phyloP scores from a whole-genome alignment of 2,888 invertebrate species.

The Phytoseiulus persimilis region DNA sequence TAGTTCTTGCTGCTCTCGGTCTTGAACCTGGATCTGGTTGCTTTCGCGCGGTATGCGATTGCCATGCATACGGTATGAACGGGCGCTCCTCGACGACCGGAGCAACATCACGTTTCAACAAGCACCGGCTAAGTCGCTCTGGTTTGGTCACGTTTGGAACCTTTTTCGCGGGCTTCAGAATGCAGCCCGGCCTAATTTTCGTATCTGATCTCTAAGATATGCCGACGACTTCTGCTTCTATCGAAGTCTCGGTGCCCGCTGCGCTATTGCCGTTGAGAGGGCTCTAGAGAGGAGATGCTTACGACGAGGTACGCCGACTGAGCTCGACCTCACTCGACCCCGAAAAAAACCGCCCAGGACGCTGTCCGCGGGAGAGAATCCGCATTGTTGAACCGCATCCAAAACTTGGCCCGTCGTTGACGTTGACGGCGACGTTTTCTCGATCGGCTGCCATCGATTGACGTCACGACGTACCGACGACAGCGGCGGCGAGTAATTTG shows the following conservation, averaged over 20 bases:
- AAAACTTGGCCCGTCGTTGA: neutral
- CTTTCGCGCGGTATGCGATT: neutral
- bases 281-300: too few relatives aligned
- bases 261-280: too few relatives aligned
- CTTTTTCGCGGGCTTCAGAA: neutral
- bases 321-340: neutral
- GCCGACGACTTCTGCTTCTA: too few relatives aligned
- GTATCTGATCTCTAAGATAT: neutral
- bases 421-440: neutral
- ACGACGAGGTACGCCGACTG: neutral
- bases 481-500: neutral
- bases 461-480: neutral
- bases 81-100: neutral
- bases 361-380: neutral
- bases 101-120: neutral
- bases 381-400: neutral
- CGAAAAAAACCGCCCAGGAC: neutral
- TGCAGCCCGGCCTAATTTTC: neutral
- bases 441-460: neutral
- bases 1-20: neutral
- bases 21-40: neutral
- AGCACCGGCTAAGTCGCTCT: neutral
- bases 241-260: too few relatives aligned
- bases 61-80: neutral
- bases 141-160: neutral